Percentiles rank a stretch among this genome's conserved stretches.
Conservation (phyloP, 2,113 vertebrate species). For the Esox niger region DNA sequence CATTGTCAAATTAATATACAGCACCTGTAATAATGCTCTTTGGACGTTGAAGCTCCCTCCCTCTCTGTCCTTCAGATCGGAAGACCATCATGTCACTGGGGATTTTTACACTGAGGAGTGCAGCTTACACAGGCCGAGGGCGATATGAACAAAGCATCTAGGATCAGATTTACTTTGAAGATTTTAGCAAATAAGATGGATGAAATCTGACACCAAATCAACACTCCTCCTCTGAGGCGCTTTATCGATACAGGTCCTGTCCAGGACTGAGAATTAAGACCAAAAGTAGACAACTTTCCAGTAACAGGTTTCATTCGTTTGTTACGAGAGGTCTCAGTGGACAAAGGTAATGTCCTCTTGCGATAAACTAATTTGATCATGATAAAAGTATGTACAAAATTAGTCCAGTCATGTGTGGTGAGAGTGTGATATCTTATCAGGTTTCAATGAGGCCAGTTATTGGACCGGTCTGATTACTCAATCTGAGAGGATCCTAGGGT, state of each 20-base stretch:
- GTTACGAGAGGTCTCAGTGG: conserved; percentile 19
- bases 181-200: too few relatives aligned
- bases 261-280: too few relatives aligned
- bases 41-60: background rate
- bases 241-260: too few relatives aligned
- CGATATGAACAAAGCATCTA: too few relatives aligned
- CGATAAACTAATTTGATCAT: conserved; percentile 38
- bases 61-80: background rate
- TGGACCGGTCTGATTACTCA: background rate
- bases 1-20: too few relatives aligned
- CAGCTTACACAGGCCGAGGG: background rate
- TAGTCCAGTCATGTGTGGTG: background rate
- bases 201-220: too few relatives aligned
- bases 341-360: conserved; percentile 42
- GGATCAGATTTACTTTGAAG: background rate
- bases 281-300: too few relatives aligned
- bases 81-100: background rate
- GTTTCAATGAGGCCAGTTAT: background rate
- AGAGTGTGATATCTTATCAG: background rate
- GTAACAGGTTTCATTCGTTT: too few relatives aligned
- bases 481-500: background rate
- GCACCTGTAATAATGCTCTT: too few relatives aligned
- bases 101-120: background rate
- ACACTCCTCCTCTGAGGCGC: too few relatives aligned
- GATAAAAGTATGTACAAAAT: background rate